A percentile compares a stretch with the other conserved stretches of the same genome.
Conservation (phyloP, 1,140 invertebrate species). For the Agrypnia vestita region DNA sequence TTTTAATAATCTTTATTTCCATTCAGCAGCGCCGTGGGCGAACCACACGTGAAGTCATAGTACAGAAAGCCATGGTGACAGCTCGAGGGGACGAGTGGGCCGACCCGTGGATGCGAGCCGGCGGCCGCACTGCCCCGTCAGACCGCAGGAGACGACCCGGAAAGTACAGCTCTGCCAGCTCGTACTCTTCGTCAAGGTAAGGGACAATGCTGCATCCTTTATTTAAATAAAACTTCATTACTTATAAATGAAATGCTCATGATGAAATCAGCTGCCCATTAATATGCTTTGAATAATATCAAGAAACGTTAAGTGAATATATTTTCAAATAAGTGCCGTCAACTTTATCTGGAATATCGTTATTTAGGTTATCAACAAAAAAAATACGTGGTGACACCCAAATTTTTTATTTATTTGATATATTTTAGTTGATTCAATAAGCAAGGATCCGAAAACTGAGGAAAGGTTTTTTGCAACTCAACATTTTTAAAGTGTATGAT, state of each 20-base stretch:
- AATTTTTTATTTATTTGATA: too few relatives aligned
- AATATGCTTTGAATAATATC: too few relatives aligned
- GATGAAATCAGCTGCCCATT: too few relatives aligned
- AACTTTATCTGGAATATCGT: too few relatives aligned
- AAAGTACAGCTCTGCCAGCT: conserved; percentile 83
- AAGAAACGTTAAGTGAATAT: too few relatives aligned
- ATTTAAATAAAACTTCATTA: too few relatives aligned
- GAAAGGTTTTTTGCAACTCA: not conserved
- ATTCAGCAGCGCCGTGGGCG: conserved; percentile 73
- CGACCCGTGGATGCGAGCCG: conserved; percentile 90
- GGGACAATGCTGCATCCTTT: not conserved
- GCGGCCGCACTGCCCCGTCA: conserved; percentile 50
- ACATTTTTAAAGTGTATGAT: not conserved
- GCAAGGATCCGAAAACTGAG: too few relatives aligned
- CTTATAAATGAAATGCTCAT: too few relatives aligned
- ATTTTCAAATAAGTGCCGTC: too few relatives aligned
- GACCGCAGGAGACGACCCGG: not conserved
- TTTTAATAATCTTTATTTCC: not conserved
- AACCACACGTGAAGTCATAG: conserved; percentile 84
- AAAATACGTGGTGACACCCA: too few relatives aligned
- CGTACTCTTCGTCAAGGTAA: conserved; percentile 82
- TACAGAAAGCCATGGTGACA: conserved; percentile 77
- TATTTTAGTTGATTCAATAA: not conserved
- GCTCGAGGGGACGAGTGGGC: conserved; percentile 89
- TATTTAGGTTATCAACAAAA: too few relatives aligned